These are phyloP conservation scores for Lucilia sericata DNA, from an alignment of 1,140 invertebrate genomes.

Conservation along the genomic window DNA sequence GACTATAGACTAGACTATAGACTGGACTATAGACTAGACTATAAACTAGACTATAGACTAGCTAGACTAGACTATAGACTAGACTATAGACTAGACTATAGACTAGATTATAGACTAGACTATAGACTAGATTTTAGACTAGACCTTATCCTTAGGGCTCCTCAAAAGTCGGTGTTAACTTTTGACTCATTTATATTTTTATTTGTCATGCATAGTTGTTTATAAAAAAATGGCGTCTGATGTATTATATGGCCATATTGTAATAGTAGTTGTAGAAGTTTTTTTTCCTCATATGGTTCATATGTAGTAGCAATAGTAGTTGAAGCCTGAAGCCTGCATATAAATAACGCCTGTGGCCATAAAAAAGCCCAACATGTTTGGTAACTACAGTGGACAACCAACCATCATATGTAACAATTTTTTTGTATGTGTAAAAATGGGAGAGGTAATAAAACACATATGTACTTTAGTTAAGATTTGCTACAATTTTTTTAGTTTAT, in stretches of 20 bases:
- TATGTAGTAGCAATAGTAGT: slow-evolving; percentile 9
- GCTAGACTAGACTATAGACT: too few species aligned
- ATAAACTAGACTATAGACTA: too few species aligned
- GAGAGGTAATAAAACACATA: slow-evolving; percentile 41
- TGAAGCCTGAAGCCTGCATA: slow-evolving; percentile 64
- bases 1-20: too few species aligned
- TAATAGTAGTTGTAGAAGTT: slow-evolving; percentile 16
- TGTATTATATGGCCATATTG: slow-evolving; percentile 18
- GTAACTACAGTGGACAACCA: slow-evolving; percentile 53
- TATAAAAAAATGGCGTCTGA: slow-evolving; percentile 35
- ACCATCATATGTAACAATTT: slow-evolving; percentile 47
- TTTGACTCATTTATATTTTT: neutral
- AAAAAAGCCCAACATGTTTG: slow-evolving; percentile 63
- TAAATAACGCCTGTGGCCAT: slow-evolving; percentile 68
- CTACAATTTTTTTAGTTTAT: neutral
- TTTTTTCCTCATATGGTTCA: neutral
- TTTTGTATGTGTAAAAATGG: neutral
- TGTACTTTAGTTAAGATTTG: slow-evolving; percentile 39
- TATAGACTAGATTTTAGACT: too few species aligned
- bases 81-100: too few species aligned
- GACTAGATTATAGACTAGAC: too few species aligned
- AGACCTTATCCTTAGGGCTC: too few species aligned
- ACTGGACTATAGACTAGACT: too few species aligned
- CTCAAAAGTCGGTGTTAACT: too few species aligned
- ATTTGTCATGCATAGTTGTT: neutral